Evolutionary conservation across 2,797 vertebrate species (phyloP), one percentile per base, ranked within the genome.

Genomic region (Phylloscopus collybita): DNA sequence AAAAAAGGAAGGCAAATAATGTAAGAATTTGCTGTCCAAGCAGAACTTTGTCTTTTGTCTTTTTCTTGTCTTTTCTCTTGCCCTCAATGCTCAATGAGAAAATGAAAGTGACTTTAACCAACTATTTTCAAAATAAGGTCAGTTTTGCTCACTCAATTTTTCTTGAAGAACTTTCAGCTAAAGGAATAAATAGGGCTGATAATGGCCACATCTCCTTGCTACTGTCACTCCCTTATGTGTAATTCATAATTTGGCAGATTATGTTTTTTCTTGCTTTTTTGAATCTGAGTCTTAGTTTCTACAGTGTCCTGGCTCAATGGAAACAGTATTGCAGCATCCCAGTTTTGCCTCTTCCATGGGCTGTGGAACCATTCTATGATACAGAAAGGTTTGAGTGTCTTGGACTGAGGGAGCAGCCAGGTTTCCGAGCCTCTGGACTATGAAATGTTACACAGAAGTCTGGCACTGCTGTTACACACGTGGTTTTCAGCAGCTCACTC

Each of bases 401-500:
- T n/a, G n/a, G 22, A 6, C 40, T 54, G 50, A 54, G 40, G 57
- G 11, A 50, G 6, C 6, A 74, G 27, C 15, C 7, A 45, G 26
- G 13, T 62, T 88, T 88, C 32, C 38, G 49, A 42, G 27, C 22
- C 62, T 61, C 34, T 78, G 61, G 16, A 17, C 40, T 36, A 1
- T 16, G 12, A 59, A 51, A 16, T 47, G 11, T 57, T 82, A 4
- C 20, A 50, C 18, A 4, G 0, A 86, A 86, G 15, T 69, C 47
- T 88, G 73, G 4, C 27, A 16, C 34, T 91, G 64, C 32, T 72
- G 22, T 36, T 70, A 9, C 3, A 1, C 54, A 9, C 0, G 0
- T 62, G 29, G 18, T 16, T 93, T 80, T 78, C 34, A 30, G 16
- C 49, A 29, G 13, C 25, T n/a, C 38, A 65, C 87, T 45, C 32